A percentile compares a stretch with the other conserved stretches of the same genome.
These are phyloP conservation scores for Podilymbus podiceps DNA, from an alignment of 2,113 vertebrate species.

Conservation along the genomic window DNA sequence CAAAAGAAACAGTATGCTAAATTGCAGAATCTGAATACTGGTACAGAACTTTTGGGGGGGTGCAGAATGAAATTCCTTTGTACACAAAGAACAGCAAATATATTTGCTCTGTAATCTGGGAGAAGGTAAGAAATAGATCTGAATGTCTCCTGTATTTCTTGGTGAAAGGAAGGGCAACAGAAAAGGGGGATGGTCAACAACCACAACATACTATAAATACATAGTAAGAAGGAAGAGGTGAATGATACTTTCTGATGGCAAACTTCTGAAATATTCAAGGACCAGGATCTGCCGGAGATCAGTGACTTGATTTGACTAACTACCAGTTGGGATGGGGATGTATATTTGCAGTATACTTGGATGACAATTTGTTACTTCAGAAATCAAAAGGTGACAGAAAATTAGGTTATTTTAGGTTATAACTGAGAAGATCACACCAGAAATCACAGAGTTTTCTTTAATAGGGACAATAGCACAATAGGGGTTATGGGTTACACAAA, in stretches of 20 bases:
- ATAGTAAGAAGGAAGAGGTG: background rate
- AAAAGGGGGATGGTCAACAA: background rate
- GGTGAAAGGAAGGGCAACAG: background rate
- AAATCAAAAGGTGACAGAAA: background rate
- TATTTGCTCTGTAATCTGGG: background rate
- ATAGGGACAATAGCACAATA: background rate
- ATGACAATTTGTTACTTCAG: background rate
- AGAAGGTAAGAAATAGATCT: background rate
- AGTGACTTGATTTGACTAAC: background rate
- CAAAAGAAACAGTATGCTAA: background rate
- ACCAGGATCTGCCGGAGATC: background rate
- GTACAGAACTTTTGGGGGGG: background rate
- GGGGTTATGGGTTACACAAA: background rate
- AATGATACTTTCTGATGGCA: background rate
- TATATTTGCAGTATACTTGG: background rate
- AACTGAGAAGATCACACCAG: background rate
- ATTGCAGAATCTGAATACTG: background rate
- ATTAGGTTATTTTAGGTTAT: background rate
- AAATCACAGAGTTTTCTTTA: background rate
- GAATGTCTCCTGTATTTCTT: background rate
- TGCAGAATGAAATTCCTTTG: background rate
- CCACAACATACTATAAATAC: background rate
- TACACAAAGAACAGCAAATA: background rate
- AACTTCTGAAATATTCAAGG: background rate
- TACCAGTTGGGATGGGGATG: background rate